These are phyloP conservation scores for human DNA, from an alignment of 2,113 vertebrate genomes.

Conservation along the genomic window DNA sequence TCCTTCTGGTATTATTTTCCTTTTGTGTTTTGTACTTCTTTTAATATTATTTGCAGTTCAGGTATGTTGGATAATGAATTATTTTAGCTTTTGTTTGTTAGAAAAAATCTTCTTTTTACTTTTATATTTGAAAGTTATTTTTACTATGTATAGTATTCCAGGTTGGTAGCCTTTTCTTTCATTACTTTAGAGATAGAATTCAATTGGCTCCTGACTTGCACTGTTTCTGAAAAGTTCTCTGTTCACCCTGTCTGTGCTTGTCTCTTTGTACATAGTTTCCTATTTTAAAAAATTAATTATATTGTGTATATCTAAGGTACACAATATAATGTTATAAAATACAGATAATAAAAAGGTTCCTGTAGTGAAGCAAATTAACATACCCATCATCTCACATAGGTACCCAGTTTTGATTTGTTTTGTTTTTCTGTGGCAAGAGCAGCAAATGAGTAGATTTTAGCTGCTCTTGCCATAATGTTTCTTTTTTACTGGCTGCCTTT, in stretches of 20 bases:
- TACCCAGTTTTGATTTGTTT: not conserved
- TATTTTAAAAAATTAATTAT: not conserved
- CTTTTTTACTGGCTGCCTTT: not conserved
- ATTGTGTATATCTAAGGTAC: not conserved
- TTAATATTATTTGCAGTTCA: conserved; percentile 15
- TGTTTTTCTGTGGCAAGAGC: not conserved
- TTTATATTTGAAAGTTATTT: conserved; percentile 17
- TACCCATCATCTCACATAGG: not conserved
- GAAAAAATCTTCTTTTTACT: not conserved
- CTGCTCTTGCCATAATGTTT: not conserved
- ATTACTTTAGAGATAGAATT: not conserved
- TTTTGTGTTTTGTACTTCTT: not conserved
- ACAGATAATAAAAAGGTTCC: not conserved
- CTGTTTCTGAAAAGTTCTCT: not conserved
- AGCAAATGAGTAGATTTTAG: not conserved
- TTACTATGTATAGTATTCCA: not conserved
- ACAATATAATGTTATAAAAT: not conserved
- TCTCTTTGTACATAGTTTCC: not conserved
- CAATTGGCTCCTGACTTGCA: not conserved
- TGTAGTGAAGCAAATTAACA: not conserved
- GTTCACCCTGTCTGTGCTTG: not conserved
- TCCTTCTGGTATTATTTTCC: not conserved
- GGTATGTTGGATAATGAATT: not conserved
- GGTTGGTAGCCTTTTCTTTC: not conserved
- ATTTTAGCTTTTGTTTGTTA: conserved; percentile 35